Conservation (phyloP, 2,113 vertebrate species). For the Pseudopipra pipra region DNA sequence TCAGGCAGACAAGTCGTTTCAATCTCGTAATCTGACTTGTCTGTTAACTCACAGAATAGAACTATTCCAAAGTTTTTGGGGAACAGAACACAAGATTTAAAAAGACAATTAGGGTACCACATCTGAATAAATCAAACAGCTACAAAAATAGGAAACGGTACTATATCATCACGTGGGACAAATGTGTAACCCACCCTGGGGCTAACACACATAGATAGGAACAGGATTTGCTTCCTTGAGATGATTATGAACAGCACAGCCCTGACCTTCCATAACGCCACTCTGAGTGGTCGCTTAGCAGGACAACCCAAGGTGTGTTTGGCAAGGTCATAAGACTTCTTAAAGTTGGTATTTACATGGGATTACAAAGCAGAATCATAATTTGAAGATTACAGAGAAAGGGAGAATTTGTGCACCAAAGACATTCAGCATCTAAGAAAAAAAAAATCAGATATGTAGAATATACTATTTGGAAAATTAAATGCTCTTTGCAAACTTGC, state of each 20-base stretch:
- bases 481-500: neutral
- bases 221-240: neutral
- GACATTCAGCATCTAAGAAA: neutral
- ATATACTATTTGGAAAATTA: neutral
- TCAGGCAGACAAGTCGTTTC: neutral
- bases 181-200: neutral
- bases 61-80: neutral
- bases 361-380: neutral
- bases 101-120: neutral
- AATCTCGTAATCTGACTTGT: neutral
- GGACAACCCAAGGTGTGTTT: neutral
- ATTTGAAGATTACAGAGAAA: neutral
- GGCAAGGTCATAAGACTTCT: neutral
- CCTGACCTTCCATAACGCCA: neutral
- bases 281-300: neutral
- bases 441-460: neutral
- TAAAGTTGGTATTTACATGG: neutral
- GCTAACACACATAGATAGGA: neutral
- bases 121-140: neutral
- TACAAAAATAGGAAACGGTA: neutral
- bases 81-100: neutral
- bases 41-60: neutral
- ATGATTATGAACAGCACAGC: neutral
- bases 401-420: neutral
- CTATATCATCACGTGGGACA: neutral